Evolutionary conservation across 2,113 vertebrate species (phyloP).

Genomic region (Carassius auratus): DNA sequence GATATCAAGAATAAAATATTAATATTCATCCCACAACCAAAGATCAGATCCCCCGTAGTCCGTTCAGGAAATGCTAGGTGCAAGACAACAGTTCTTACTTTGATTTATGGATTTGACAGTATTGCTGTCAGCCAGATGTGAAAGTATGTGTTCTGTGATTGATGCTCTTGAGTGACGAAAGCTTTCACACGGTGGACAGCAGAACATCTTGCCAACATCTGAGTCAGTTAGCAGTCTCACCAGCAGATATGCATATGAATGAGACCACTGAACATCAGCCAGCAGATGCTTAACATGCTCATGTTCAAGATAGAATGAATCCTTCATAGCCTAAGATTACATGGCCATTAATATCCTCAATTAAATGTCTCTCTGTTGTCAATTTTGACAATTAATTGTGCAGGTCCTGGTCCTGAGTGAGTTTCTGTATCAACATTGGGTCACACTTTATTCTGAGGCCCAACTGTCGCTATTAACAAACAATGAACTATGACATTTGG

Average conservation of each 20-base stretch:
- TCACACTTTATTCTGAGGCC: not conserved
- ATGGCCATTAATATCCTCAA: not conserved
- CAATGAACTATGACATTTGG: too few species aligned
- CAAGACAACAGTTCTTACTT: not conserved
- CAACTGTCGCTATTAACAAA: too few species aligned
- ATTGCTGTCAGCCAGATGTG: not conserved
- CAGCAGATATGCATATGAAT: not conserved
- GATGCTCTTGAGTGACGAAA: not conserved
- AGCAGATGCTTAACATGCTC: not conserved
- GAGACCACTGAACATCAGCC: not conserved
- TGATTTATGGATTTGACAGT: not conserved
- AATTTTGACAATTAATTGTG: not conserved
- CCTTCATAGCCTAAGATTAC: not conserved
- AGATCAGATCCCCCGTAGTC: not conserved
- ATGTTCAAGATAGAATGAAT: not conserved
- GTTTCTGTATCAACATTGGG: not conserved
- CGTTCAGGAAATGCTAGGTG: not conserved
- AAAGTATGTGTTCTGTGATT: not conserved
- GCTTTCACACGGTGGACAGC: not conserved
- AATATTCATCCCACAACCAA: constrained; percentile 2
- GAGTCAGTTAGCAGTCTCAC: not conserved
- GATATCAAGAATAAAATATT: not conserved
- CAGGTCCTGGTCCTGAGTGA: not conserved
- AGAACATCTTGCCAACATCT: not conserved
- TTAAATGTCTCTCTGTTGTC: not conserved